Base-by-base conservation (phyloP, 2,113 vertebrate species). In the Chrysochloris asiatica region DNA sequence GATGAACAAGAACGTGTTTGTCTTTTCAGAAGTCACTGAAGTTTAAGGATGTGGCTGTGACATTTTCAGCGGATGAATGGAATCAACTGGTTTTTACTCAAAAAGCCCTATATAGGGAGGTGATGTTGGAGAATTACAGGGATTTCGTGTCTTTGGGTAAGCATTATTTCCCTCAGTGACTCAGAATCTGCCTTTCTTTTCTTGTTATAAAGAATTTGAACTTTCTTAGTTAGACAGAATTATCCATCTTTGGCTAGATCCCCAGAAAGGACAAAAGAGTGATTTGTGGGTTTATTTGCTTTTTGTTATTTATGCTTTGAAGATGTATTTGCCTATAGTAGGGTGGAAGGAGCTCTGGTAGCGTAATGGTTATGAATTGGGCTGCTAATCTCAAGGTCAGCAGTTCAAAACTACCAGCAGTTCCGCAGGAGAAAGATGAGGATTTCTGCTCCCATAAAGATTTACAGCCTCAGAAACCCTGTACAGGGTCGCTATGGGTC, bases 1-100 rank as follows among this genome's bases (percentile, higher is more conserved):
- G 36, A 28, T 72, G 50, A 86, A 6, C 6, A 0, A 22, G 4
- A 19, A 63, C 12, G 26, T 50, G 43, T 73, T 50, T 88, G 33
- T 61, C 81, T 41, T 87, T 93, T 73, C 65, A 90, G 87, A 77
- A 89, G 76, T 59, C 47, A 1, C 52, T 81, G 41, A 81, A 30
- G 9, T 86, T 93, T 19, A 59, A 73, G 21, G 92, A 93, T 38
- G 83, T 93, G 69, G 92, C 87, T 16, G 41, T 86, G 67, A 67
- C 47, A 30, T 76, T 93, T 71, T 48, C 69, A 13, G 30, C 81
- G 50, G 77, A 82, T 11, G 65, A 86, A 14, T 85, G 75, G 82
- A 36, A 61, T 19, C 87, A 47, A 14, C 67, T 90, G 38, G 22
- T 21, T n/a, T 36, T 26, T 13, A 12, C 8, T 38, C 82, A 90